phyloP scores from a whole-genome alignment of 2,888 invertebrate species.

The Acrocyrtus sp. region DNA sequence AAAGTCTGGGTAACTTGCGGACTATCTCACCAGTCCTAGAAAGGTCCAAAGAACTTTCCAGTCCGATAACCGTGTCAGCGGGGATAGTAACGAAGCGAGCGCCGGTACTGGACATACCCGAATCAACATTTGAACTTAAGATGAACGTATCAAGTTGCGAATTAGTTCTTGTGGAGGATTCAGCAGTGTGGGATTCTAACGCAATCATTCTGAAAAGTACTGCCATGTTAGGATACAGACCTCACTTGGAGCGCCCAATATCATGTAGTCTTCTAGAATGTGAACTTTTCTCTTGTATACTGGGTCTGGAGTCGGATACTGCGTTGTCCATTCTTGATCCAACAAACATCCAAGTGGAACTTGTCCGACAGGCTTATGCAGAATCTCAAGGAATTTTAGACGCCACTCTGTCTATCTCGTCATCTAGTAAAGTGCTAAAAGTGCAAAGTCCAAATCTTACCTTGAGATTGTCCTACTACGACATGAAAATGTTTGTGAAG shows the following conservation, averaged over 20 bases:
- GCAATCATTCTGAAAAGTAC: conserved; percentile 94
- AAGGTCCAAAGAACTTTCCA: conserved; percentile 49
- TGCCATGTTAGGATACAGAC: conserved; percentile 84
- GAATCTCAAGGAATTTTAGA: conserved; percentile 64
- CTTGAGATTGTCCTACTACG: conserved; percentile 90
- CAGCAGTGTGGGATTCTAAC: conserved; percentile 87
- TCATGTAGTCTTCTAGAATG: conserved; percentile 87
- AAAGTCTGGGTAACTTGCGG: background rate
- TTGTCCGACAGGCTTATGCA: conserved; percentile 66
- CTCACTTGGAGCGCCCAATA: conserved; percentile 78
- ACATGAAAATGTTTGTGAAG: conserved; percentile 89
- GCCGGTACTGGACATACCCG: conserved; percentile 66
- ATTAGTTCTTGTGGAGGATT: conserved; percentile 92
- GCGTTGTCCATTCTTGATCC: conserved; percentile 95
- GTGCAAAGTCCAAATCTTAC: conserved; percentile 79
- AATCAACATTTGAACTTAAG: conserved; percentile 80
- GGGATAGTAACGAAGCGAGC: conserved; percentile 68
- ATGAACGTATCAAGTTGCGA: conserved; percentile 96
- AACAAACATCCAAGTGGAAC: conserved; percentile 81
- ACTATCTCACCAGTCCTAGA: conserved; percentile 54
- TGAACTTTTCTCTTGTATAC: conserved; percentile 91
- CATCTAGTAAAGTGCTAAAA: conserved; percentile 66
- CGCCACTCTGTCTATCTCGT: conserved; percentile 60
- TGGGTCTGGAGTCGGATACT: conserved; percentile 91
- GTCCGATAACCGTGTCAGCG: conserved; percentile 66